These are phyloP conservation scores for Melipona quadrifasciata DNA, from an alignment of 1,140 invertebrate species.

Conservation along the genomic window DNA sequence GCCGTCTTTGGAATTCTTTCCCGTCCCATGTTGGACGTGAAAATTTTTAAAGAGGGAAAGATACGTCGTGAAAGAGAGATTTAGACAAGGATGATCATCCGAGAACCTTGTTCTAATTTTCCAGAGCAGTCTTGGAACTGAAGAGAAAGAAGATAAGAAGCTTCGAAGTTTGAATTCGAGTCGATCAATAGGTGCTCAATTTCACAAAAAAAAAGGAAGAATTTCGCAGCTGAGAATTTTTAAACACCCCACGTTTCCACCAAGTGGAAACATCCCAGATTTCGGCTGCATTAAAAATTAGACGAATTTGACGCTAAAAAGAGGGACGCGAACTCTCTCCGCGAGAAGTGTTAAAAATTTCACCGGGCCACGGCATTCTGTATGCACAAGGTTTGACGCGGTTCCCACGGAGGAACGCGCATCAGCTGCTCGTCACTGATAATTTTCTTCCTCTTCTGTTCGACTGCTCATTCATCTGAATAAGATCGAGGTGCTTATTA, in stretches of 20 bases:
- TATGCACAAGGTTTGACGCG: background rate
- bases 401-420: background rate
- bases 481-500: background rate
- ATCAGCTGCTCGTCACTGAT: conserved; percentile 55
- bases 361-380: background rate
- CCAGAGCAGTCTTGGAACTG: too few relatives aligned
- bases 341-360: conserved; percentile 9
- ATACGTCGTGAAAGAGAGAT: background rate
- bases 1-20: too few relatives aligned
- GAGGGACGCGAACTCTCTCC: background rate
- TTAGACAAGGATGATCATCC: background rate
- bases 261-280: background rate
- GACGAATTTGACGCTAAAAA: background rate
- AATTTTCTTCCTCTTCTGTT: conserved; percentile 62
- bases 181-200: too few relatives aligned
- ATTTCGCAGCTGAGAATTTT: background rate
- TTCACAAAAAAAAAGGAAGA: background rate
- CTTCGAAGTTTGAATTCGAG: too few relatives aligned
- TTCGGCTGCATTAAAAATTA: background rate
- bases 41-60: background rate
- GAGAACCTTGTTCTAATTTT: too few relatives aligned
- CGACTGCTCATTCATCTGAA: conserved; percentile 39
- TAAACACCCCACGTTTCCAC: background rate
- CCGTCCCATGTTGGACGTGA: too few relatives aligned
- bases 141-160: too few relatives aligned